These are phyloP conservation scores for Heteropelma amictum DNA, from an alignment of 2,888 invertebrate genomes.

Conservation along the genomic window DNA sequence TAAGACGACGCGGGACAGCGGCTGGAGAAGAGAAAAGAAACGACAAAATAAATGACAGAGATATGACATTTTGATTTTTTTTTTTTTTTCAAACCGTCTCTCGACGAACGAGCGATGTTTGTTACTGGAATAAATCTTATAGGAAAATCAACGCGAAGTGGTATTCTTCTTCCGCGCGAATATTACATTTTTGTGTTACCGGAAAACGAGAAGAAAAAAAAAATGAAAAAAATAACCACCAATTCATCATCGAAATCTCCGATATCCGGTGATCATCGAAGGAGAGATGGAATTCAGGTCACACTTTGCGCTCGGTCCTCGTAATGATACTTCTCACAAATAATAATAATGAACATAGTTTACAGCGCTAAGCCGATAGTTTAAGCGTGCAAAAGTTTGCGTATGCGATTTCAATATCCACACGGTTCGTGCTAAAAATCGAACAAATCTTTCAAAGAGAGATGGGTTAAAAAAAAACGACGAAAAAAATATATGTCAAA, in stretches of 20 bases:
- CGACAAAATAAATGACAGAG: neutral
- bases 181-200: slow-evolving; percentile 11
- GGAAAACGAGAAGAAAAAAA: neutral
- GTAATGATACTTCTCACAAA: slow-evolving; percentile 9
- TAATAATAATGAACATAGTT: neutral
- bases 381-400: slow-evolving; percentile 14
- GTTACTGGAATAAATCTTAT: slow-evolving; percentile 27
- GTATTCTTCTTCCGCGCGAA: slow-evolving; percentile 16
- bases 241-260: neutral
- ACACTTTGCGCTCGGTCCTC: slow-evolving; percentile 19
- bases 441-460: neutral
- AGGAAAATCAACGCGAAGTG: slow-evolving; percentile 4
- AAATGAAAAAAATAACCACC: no score
- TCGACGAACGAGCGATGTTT: slow-evolving; percentile 48
- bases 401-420: slow-evolving; percentile 14
- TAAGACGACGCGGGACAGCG: slow-evolving; percentile 42
- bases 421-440: slow-evolving; percentile 14
- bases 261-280: neutral
- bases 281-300: neutral
- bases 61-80: slow-evolving; percentile 11
- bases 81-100: slow-evolving; percentile 22
- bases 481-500: neutral
- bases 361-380: neutral
- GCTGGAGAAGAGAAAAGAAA: slow-evolving; percentile 26
- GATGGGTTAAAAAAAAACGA: neutral